These are phyloP conservation scores for Semicossyphus pulcher DNA, from an alignment of 2,113 vertebrate genomes.

Conservation along the genomic window DNA sequence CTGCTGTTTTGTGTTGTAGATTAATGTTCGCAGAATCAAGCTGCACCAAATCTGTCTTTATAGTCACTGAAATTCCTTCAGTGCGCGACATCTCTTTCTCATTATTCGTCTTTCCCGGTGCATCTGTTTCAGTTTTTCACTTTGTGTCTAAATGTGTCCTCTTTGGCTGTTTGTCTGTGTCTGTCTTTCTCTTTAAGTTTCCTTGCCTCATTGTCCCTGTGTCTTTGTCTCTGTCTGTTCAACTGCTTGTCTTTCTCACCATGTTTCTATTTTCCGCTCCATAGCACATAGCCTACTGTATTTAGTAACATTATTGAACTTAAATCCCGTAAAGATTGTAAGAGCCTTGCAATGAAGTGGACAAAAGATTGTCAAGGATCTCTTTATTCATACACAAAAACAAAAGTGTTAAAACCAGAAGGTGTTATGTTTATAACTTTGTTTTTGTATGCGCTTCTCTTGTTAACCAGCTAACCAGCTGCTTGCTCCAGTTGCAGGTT, in stretches of 20 bases:
- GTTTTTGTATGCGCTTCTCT: no score
- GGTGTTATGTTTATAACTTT: no score
- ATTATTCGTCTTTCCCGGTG: slow-evolving; percentile 16
- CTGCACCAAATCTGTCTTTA: slow-evolving; percentile 16
- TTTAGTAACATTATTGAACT: background rate
- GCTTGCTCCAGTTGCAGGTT: background rate
- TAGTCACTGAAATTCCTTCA: slow-evolving; percentile 19
- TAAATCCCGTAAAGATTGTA: background rate
- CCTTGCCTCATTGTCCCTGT: background rate
- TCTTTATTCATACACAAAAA: no score
- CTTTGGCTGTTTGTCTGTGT: background rate
- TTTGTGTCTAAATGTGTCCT: slow-evolving; percentile 17
- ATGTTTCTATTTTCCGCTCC: no score
- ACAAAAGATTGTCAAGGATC: background rate
- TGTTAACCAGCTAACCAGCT: background rate
- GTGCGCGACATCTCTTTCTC: slow-evolving; percentile 19
- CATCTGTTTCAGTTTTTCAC: slow-evolving; percentile 40
- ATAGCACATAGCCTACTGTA: background rate
- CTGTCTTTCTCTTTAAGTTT: slow-evolving; percentile 1
- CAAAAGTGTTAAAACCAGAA: no score
- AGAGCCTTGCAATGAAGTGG: background rate
- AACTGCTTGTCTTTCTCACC: background rate
- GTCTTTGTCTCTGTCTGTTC: background rate
- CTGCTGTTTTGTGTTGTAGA: slow-evolving; percentile 45
- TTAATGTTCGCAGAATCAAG: slow-evolving; percentile 37